These are phyloP conservation scores for Dipodomys merriami DNA, from an alignment of 2,113 vertebrate genomes.

Conservation along the genomic window DNA sequence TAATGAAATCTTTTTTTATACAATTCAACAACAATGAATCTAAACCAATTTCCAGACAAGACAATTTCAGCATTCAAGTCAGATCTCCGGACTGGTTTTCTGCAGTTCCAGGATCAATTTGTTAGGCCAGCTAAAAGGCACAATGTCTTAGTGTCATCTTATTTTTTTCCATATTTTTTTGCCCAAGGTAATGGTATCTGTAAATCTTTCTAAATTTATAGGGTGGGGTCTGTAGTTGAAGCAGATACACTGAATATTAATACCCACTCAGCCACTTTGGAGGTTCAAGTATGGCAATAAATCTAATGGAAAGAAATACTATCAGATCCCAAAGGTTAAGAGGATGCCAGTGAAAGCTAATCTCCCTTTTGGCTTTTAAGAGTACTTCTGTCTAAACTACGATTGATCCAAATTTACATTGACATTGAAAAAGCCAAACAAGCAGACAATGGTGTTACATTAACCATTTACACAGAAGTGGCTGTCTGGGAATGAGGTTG, in stretches of 20 bases:
- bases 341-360: neutral
- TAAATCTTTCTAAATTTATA: neutral
- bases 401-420: neutral
- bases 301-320: constrained; percentile 38
- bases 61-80: neutral
- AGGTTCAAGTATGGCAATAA: neutral
- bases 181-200: neutral
- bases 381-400: neutral
- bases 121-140: neutral
- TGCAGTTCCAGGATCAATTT: neutral
- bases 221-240: neutral
- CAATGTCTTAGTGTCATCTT: neutral
- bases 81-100: neutral
- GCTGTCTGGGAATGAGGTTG: neutral
- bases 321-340: neutral
- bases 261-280: neutral
- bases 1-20: constrained; percentile 67
- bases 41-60: constrained; percentile 37
- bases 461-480: neutral
- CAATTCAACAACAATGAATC: constrained; percentile 34
- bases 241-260: neutral
- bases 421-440: constrained; percentile 24
- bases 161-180: neutral
- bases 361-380: neutral
- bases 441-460: neutral